phyloP scores from a whole-genome alignment of 2,113 vertebrate species.

The Odobenus rosmarus region DNA sequence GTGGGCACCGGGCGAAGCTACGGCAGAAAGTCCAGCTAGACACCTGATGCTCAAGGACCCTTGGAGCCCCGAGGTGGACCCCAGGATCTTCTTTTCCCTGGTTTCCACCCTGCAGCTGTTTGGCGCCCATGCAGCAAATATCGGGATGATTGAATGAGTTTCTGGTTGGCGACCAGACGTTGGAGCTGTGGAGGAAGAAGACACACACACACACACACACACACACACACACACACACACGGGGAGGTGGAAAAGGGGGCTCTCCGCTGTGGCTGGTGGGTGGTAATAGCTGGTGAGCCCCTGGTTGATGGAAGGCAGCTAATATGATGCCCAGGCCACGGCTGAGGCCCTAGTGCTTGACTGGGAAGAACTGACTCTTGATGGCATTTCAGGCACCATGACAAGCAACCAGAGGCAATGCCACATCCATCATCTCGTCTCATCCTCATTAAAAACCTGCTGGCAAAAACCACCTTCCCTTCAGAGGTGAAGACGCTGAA shows the following conservation, averaged over 20 bases:
- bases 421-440: neutral
- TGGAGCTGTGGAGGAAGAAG: neutral
- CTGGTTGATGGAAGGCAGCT: neutral
- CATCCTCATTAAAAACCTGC: neutral
- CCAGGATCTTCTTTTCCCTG: neutral
- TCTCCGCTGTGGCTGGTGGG: neutral
- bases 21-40: neutral
- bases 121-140: neutral
- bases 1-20: neutral
- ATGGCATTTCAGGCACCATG: neutral
- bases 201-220: too few species aligned
- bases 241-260: neutral
- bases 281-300: neutral
- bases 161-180: neutral
- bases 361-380: neutral
- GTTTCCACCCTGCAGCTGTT: neutral
- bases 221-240: too few species aligned
- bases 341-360: neutral
- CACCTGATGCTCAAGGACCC: neutral
- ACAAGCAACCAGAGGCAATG: neutral
- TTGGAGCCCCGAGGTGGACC: neutral
- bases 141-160: neutral
- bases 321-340: neutral
- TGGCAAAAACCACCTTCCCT: neutral
- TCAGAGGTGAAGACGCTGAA: neutral